Evolutionary conservation across 1,140 invertebrate species (phyloP).

Genomic region (Hycleus cichorii): DNA sequence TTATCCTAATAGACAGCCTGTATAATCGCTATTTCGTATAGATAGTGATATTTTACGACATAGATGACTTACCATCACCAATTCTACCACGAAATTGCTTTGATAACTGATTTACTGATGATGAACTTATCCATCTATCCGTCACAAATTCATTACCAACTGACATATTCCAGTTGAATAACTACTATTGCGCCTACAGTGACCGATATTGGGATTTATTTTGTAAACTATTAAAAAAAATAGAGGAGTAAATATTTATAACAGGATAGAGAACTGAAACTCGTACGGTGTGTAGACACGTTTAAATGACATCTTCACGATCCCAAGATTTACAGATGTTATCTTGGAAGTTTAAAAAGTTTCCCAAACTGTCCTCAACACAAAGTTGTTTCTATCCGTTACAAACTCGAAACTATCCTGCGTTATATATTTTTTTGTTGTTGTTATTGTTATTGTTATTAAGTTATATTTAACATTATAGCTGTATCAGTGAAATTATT

Average conservation of each 20-base stretch:
- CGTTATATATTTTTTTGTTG: too few relatives aligned
- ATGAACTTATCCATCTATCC: slow-evolving; percentile 7
- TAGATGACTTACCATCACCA: neutral
- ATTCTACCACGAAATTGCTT: slow-evolving; percentile 7
- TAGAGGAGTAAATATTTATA: neutral
- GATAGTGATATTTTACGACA: neutral
- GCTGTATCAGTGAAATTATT: too few relatives aligned
- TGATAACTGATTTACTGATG: slow-evolving; percentile 10
- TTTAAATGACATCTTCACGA: slow-evolving; percentile 7
- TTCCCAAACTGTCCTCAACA: slow-evolving; percentile 5
- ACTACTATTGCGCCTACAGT: too few relatives aligned
- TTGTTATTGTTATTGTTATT: too few relatives aligned
- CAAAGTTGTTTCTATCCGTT: too few relatives aligned
- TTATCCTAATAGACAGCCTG: too few relatives aligned
- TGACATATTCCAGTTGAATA: neutral
- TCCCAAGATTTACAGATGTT: slow-evolving; percentile 12
- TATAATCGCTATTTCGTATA: too few relatives aligned
- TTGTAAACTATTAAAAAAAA: neutral
- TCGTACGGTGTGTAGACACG: slow-evolving; percentile 1
- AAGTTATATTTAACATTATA: too few relatives aligned
- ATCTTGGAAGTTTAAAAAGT: slow-evolving; percentile 8
- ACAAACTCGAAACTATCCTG: too few relatives aligned
- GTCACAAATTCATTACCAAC: slow-evolving; percentile 1
- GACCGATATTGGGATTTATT: neutral
- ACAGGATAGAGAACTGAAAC: neutral